Evolutionary conservation across 2,113 vertebrate genomes (phyloP).

Genomic region (Eidolon helvum): DNA sequence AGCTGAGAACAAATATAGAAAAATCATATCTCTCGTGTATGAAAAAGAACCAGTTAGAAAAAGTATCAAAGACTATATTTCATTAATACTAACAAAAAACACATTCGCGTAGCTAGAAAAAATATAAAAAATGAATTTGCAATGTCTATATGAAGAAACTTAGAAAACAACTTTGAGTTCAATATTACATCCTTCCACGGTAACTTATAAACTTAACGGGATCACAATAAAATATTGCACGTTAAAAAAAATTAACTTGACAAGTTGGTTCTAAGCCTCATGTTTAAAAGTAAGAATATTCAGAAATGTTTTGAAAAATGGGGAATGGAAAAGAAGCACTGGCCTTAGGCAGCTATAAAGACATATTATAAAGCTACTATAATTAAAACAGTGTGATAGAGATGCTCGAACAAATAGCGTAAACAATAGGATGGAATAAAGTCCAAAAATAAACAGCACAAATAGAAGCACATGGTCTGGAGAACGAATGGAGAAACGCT

Average conservation of each 20-base stretch:
- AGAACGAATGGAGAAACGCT: too few species aligned
- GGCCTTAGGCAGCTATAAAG: background rate
- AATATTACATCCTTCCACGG: background rate
- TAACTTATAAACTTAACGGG: background rate
- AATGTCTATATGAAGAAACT: background rate
- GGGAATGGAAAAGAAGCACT: background rate
- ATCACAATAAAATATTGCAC: background rate
- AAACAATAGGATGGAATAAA: background rate
- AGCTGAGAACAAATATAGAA: background rate
- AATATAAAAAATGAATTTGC: background rate
- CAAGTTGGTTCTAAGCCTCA: background rate
- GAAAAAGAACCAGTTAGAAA: background rate
- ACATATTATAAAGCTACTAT: background rate
- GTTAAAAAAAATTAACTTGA: background rate
- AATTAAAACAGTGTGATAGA: background rate
- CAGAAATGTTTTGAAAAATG: background rate
- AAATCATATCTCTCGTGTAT: background rate
- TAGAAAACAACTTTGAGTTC: background rate
- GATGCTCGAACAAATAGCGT: background rate
- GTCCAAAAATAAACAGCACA: background rate
- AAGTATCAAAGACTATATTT: background rate
- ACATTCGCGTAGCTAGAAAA: background rate
- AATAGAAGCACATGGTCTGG: background rate
- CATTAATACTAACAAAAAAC: background rate
- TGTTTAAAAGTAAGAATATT: background rate